A percentile compares a stretch with the other conserved stretches of the same genome.
Conservation (phyloP, 2,797 vertebrate genomes). For the Tinamus major region DNA sequence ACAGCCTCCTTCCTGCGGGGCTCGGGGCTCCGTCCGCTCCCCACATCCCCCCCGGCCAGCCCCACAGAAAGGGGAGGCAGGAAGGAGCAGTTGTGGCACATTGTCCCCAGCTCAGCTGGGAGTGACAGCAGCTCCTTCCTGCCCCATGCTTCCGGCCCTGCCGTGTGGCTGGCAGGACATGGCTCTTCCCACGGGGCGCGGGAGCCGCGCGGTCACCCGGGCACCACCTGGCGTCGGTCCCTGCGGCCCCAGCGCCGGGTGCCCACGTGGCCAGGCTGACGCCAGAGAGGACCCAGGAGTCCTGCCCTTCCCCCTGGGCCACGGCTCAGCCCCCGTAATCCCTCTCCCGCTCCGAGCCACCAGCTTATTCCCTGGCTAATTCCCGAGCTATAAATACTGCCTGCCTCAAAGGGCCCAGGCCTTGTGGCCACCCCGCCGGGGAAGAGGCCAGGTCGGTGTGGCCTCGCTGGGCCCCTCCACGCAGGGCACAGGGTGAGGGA, state of each 20-base stretch:
- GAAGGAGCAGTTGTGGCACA: conserved; percentile 53
- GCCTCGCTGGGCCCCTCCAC: no score
- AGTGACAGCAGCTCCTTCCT: conserved; percentile 59
- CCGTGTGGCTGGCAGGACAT: rapidly evolving
- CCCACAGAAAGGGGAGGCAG: background rate
- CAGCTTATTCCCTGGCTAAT: conserved; percentile 71
- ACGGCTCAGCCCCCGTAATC: conserved; percentile 38
- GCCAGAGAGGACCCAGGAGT: background rate
- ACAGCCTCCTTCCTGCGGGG: background rate
- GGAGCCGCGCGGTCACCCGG: no score
- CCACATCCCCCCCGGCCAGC: background rate
- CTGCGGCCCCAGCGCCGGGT: no score
- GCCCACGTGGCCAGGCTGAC: background rate
- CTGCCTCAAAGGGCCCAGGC: background rate
- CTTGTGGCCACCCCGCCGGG: rapidly evolving
- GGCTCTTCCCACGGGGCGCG: background rate
- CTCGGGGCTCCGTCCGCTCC: background rate
- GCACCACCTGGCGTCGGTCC: no score
- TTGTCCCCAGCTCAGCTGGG: conserved; percentile 48
- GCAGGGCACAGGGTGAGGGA: background rate
- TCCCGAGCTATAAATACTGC: conserved; percentile 73
- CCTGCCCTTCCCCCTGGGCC: background rate
- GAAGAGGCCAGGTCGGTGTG: background rate
- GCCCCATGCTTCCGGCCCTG: background rate
- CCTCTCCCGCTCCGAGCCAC: background rate